phyloP scores from a whole-genome alignment of 2,797 vertebrate genomes.

The Neosilurus mollespiculum region DNA sequence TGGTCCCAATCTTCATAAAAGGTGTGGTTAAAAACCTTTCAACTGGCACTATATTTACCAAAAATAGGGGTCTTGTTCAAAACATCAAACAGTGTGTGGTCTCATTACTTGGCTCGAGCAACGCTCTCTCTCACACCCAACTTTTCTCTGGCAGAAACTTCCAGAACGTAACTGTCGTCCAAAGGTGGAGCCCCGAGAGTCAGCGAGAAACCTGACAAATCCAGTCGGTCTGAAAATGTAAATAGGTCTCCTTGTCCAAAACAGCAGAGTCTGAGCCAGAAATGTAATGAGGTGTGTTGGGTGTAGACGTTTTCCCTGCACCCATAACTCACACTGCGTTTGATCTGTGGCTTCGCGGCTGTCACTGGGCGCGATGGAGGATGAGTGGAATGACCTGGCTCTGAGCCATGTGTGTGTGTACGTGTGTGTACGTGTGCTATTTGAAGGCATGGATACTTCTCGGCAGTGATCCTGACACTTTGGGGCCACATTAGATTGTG shows the following conservation, averaged over 20 bases:
- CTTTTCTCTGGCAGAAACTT: slow-evolving; percentile 27
- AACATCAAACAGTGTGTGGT: slow-evolving; percentile 28
- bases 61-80: neutral
- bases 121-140: slow-evolving; percentile 7
- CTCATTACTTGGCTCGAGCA: neutral
- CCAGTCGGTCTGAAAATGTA: slow-evolving; percentile 39
- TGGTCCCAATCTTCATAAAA: neutral
- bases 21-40: neutral
- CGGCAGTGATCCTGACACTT: slow-evolving; percentile 12
- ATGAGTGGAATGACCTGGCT: slow-evolving; percentile 29
- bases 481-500: slow-evolving; percentile 17
- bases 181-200: slow-evolving; percentile 24
- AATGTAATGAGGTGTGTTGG: slow-evolving; percentile 46
- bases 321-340: slow-evolving; percentile 46
- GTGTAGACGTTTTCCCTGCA: slow-evolving; percentile 33
- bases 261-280: slow-evolving; percentile 29
- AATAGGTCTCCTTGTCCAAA: slow-evolving; percentile 35
- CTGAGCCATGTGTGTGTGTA: slow-evolving; percentile 3
- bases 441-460: slow-evolving; percentile 6
- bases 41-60: neutral
- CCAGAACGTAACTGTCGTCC: slow-evolving; percentile 24
- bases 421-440: neutral
- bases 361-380: slow-evolving; percentile 43
- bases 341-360: slow-evolving; percentile 31
- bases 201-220: slow-evolving; percentile 28